Percentiles rank a stretch among this genome's conserved stretches.
Conservation (phyloP, 1,140 invertebrate genomes). For the Glossosoma conforme region DNA sequence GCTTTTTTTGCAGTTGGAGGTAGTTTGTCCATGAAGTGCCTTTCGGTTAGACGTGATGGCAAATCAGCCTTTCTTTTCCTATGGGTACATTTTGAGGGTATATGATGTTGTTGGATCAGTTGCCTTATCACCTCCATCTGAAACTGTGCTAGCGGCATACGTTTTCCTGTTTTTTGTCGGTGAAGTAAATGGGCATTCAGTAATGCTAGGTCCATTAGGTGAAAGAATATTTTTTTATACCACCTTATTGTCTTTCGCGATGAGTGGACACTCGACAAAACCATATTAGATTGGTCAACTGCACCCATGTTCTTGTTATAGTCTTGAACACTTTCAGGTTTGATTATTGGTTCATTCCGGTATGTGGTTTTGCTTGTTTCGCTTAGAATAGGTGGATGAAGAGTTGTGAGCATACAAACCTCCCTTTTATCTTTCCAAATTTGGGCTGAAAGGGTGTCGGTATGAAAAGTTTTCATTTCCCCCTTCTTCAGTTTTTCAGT, state of each 20-base stretch:
- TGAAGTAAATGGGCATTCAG: slow-evolving; percentile 18
- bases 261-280: slow-evolving; percentile 11
- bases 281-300: slow-evolving; percentile 27
- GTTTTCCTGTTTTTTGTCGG: slow-evolving; percentile 14
- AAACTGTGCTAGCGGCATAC: slow-evolving; percentile 17
- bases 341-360: too few species aligned
- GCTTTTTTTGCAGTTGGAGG: slow-evolving; percentile 11
- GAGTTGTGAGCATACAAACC: slow-evolving; percentile 31
- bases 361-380: slow-evolving; percentile 23
- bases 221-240: slow-evolving; percentile 20
- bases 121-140: slow-evolving; percentile 18
- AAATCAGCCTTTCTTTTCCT: slow-evolving; percentile 15
- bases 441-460: slow-evolving; percentile 26
- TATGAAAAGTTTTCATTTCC: slow-evolving; percentile 21
- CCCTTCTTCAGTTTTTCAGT: slow-evolving; percentile 31
- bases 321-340: slow-evolving; percentile 31
- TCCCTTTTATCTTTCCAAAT: slow-evolving; percentile 33
- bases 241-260: slow-evolving; percentile 16
- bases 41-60: slow-evolving; percentile 18
- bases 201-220: slow-evolving; percentile 17
- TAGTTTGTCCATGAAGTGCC: slow-evolving; percentile 18
- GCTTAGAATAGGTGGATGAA: slow-evolving; percentile 21
- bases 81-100: not conserved
- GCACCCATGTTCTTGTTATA: slow-evolving; percentile 33
- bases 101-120: slow-evolving; percentile 14